A percentile compares a stretch with the other conserved stretches of the same genome.
phyloP scores from a whole-genome alignment of 2,797 vertebrate species.

The Potorous gilbertii region DNA sequence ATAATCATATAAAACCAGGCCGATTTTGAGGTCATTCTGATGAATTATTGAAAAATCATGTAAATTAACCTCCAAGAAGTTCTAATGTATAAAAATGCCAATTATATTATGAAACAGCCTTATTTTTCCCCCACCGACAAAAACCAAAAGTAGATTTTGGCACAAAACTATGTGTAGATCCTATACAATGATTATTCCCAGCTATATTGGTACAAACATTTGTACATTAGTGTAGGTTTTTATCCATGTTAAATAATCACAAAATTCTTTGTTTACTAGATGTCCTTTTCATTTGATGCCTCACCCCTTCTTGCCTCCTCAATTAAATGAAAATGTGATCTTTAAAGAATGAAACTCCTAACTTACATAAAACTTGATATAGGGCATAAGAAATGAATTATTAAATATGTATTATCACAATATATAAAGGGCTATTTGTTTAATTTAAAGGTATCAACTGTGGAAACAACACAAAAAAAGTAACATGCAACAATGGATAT shows the following conservation, averaged over 20 bases:
- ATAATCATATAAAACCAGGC: conserved; percentile 62
- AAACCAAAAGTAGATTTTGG: conserved; percentile 56
- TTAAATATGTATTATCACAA: conserved; percentile 28
- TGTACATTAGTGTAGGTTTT: conserved; percentile 15
- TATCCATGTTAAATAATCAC: conserved; percentile 7
- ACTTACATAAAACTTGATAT: not conserved
- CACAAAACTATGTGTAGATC: conserved; percentile 46
- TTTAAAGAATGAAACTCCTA: not conserved
- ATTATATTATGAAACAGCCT: conserved; percentile 60
- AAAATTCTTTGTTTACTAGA: conserved; percentile 19
- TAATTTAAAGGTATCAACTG: conserved; percentile 24
- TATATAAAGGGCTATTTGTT: conserved; percentile 50
- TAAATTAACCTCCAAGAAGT: conserved; percentile 63
- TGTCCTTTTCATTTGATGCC: conserved; percentile 2
- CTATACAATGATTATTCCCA: conserved; percentile 57
- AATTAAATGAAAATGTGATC: not conserved
- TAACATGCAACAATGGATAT: conserved; percentile 19
- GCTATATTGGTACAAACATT: conserved; percentile 57
- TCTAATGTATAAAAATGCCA: conserved; percentile 63
- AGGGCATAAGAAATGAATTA: not conserved
- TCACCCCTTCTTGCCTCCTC: not conserved
- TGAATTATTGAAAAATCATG: conserved; percentile 63
- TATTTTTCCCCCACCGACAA: conserved; percentile 48
- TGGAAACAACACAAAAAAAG: conserved; percentile 29
- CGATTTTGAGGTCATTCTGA: conserved; percentile 56